Percentiles rank a stretch among this genome's conserved stretches.
These are phyloP conservation scores for Nebria ingens DNA, from an alignment of 1,140 invertebrate genomes.

Conservation along the genomic window DNA sequence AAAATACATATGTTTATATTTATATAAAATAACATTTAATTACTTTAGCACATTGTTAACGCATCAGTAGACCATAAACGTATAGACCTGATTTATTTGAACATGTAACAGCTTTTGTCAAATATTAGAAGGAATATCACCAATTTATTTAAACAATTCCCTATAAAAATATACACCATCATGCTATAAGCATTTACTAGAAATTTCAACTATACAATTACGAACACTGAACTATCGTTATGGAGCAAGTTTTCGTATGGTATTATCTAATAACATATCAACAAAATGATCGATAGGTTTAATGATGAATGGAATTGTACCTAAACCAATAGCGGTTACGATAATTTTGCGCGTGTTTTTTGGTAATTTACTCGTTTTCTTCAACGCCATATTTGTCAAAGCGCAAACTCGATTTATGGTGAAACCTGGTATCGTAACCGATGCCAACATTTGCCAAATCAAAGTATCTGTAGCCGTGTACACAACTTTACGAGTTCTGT, in stretches of 20 bases:
- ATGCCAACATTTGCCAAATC: constrained; percentile 88
- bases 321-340: constrained; percentile 70
- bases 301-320: constrained; percentile 84
- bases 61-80: too few species aligned
- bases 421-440: constrained; percentile 82
- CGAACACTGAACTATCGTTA: constrained; percentile 11
- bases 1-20: too few species aligned
- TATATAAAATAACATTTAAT: too few species aligned
- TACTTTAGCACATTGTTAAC: too few species aligned
- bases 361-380: constrained; percentile 38
- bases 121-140: too few species aligned
- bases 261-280: constrained; percentile 68
- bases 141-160: too few species aligned
- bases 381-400: constrained; percentile 43
- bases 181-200: neutral
- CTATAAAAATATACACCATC: neutral
- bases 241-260: constrained; percentile 29
- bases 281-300: constrained; percentile 80
- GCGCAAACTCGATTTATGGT: constrained; percentile 83
- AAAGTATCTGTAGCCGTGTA: constrained; percentile 72
- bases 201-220: neutral
- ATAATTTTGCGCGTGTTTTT: constrained; percentile 46
- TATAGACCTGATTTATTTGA: too few species aligned
- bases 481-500: constrained; percentile 37
- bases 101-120: too few species aligned